Conservation (phyloP, 2,113 vertebrate species). For the human region GRCh38 chr5:14856501-14857000, state of each 20-base stretch:
- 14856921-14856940: not conserved
- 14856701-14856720: not conserved
- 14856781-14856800: not conserved
- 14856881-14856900: accelerated
- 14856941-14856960: not conserved
- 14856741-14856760: not conserved
- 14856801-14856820: not conserved
- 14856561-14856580: not conserved
- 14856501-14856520: not conserved
- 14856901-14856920: not conserved
- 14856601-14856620: not conserved
- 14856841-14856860: not conserved
- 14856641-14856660: not conserved
- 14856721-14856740: not conserved
- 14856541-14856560: not conserved
- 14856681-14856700: not conserved
- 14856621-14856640: not conserved
- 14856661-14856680: not conserved
- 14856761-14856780: not conserved
- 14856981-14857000: not conserved
- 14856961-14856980: not conserved
- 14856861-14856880: not conserved
- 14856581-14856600: not conserved
- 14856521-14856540: not conserved
- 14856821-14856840: not conserved